These are phyloP conservation scores for Spicauda simplicius DNA, from an alignment of 2,888 invertebrate species.

Conservation along the genomic window DNA sequence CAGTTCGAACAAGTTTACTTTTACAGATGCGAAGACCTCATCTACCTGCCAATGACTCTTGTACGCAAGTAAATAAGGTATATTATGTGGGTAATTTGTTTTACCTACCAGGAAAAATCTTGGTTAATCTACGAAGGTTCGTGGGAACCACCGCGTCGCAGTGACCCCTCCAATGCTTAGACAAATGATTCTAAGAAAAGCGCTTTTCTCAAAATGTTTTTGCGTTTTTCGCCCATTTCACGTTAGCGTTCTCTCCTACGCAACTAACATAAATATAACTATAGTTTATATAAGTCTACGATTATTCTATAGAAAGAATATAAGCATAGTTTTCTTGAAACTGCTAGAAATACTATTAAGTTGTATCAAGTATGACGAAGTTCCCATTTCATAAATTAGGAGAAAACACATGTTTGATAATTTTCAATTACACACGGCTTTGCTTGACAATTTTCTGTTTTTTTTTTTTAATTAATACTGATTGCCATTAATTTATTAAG, in stretches of 20 bases:
- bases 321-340: too few species aligned
- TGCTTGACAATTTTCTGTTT: too few species aligned
- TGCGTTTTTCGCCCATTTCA: slow-evolving; percentile 51
- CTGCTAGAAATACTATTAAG: too few species aligned
- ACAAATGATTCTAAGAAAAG: slow-evolving; percentile 75
- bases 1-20: slow-evolving; percentile 24
- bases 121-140: slow-evolving; percentile 55
- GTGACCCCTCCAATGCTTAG: slow-evolving; percentile 78
- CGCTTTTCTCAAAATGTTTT: slow-evolving; percentile 71
- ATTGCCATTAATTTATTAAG: too few species aligned
- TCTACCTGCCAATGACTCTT: slow-evolving; percentile 14
- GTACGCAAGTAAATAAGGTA: slow-evolving; percentile 43
- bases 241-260: slow-evolving; percentile 28
- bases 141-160: slow-evolving; percentile 78
- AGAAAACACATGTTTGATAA: too few species aligned
- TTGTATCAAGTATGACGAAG: too few species aligned
- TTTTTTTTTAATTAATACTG: too few species aligned
- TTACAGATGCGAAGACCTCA: slow-evolving; percentile 9
- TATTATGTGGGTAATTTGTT: slow-evolving; percentile 39
- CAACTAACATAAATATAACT: slow-evolving; percentile 9
- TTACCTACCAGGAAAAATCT: slow-evolving; percentile 34
- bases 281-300: neutral
- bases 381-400: too few species aligned
- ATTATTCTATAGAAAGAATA: too few species aligned
- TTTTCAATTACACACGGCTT: too few species aligned